These are phyloP conservation scores for Chaetophractus vellerosus DNA, from an alignment of 2,797 vertebrate species.

Conservation along the genomic window DNA sequence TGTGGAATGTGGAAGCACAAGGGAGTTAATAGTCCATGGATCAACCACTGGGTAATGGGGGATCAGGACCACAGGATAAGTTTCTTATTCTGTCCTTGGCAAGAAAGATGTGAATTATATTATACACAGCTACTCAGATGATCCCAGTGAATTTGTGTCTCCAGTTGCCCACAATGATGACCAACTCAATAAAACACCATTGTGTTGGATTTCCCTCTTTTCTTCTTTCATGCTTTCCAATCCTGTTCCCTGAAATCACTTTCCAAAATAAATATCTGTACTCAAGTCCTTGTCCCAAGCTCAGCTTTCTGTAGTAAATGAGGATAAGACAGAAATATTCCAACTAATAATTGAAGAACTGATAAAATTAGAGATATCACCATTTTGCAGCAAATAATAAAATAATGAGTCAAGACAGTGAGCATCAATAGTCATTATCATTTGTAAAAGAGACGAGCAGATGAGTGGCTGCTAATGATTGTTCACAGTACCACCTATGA, in stretches of 20 bases:
- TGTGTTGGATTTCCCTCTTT: not conserved
- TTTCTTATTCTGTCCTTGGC: not conserved
- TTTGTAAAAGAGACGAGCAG: not conserved
- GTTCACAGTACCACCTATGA: not conserved
- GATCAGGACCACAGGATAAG: not conserved
- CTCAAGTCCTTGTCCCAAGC: not conserved
- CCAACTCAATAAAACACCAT: not conserved
- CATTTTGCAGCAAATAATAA: not conserved
- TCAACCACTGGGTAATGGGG: not conserved
- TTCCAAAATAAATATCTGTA: not conserved
- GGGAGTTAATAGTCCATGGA: not conserved
- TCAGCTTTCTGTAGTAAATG: not conserved
- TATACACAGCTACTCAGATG: not conserved
- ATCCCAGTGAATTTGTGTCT: not conserved
- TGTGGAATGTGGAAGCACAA: not conserved
- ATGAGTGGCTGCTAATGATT: not conserved
- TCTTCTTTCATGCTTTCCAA: not conserved
- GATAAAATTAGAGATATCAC: not conserved
- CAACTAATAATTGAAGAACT: not conserved
- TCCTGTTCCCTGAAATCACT: not conserved
- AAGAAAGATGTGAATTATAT: not conserved
- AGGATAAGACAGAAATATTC: not conserved
- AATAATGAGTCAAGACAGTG: not conserved
- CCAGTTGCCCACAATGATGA: too few species aligned
- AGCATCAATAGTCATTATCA: not conserved